Conservation (phyloP, 2,888 invertebrate genomes). For the Dioctria linearis region DNA sequence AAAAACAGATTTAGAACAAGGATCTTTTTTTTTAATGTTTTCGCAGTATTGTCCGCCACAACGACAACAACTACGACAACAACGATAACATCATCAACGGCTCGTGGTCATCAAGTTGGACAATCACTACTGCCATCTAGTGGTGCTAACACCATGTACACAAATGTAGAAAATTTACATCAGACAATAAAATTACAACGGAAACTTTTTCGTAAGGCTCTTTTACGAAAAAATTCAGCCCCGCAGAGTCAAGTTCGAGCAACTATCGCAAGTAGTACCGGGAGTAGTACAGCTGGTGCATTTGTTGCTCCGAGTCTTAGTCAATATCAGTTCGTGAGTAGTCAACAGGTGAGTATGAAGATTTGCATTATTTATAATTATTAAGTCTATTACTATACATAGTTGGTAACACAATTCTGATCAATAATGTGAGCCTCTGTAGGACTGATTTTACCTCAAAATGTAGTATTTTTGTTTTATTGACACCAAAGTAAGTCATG, state of each 20-base stretch:
- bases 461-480: too few relatives aligned
- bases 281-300: slow-evolving; percentile 56
- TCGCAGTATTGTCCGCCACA: neutral
- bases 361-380: too few relatives aligned
- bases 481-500: too few relatives aligned
- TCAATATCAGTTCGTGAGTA: slow-evolving; percentile 72
- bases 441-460: too few relatives aligned
- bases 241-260: slow-evolving; percentile 58
- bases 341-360: slow-evolving; percentile 67
- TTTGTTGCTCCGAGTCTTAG: slow-evolving; percentile 71
- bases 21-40: neutral
- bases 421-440: too few relatives aligned
- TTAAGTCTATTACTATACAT: too few relatives aligned
- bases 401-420: too few relatives aligned
- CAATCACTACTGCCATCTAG: neutral
- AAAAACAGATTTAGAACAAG: neutral
- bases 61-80: neutral
- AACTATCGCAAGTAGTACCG: slow-evolving; percentile 38
- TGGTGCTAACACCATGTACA: slow-evolving; percentile 77
- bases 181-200: slow-evolving; percentile 80
- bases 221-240: slow-evolving; percentile 64
- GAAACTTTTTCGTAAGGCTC: slow-evolving; percentile 74
- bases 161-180: slow-evolving; percentile 77
- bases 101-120: neutral
- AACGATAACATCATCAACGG: neutral